Conservation (phyloP, 2,888 invertebrate species). For the Lasioglossum leucozonium region DNA sequence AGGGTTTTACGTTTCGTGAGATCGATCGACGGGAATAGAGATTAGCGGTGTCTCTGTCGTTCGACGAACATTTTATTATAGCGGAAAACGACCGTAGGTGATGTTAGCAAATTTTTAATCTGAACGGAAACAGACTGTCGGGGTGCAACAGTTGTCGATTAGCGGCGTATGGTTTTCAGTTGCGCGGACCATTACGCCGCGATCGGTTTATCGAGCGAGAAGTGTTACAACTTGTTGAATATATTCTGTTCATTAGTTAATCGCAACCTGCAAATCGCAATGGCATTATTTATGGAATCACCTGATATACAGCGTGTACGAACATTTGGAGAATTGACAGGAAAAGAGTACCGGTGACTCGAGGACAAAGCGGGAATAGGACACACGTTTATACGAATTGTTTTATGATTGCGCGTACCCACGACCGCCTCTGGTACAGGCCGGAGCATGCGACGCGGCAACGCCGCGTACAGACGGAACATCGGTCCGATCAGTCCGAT, state of each 20-base stretch:
- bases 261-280: not conserved
- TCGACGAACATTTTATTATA: not conserved
- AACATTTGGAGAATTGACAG: not conserved
- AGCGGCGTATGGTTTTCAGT: not conserved
- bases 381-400: not conserved
- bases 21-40: not conserved
- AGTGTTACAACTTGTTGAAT: not conserved
- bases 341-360: not conserved
- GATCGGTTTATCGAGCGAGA: not conserved
- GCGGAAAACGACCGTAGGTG: not conserved
- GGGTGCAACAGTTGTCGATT: not conserved
- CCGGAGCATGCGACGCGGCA: no score
- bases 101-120: not conserved
- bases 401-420: not conserved
- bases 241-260: not conserved
- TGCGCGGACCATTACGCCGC: not conserved
- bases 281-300: constrained; percentile 20
- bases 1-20: not conserved
- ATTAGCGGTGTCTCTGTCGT: not conserved
- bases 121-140: not conserved
- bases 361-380: not conserved
- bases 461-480: no score
- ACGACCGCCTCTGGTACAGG: no score
- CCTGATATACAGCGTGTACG: not conserved
- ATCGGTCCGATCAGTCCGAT: no score